Evolutionary conservation across 2,888 invertebrate species (phyloP).

Genomic region (Epistrophe grossulariae): DNA sequence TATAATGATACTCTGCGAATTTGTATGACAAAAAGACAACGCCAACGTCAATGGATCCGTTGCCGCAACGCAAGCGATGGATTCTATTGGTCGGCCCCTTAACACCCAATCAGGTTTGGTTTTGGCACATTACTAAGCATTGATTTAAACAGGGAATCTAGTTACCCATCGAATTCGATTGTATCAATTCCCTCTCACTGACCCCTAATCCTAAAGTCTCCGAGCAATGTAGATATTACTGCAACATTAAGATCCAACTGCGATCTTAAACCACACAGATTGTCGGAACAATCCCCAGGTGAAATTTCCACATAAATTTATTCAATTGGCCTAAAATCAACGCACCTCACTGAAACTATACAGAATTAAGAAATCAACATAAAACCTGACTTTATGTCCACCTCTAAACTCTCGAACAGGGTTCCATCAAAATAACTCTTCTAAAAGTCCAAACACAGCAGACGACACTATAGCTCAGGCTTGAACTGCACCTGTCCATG

Average conservation of each 20-base stretch:
- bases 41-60: too few species aligned
- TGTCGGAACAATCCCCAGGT: slow-evolving; percentile 19
- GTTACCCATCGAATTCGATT: slow-evolving; percentile 46
- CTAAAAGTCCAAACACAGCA: background rate
- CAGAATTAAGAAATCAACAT: slow-evolving; percentile 49
- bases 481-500: slow-evolving; percentile 25
- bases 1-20: too few species aligned
- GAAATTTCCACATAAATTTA: background rate
- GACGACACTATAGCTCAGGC: background rate
- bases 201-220: slow-evolving; percentile 35
- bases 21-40: too few species aligned
- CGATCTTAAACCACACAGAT: slow-evolving; percentile 17
- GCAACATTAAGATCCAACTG: background rate
- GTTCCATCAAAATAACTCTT: slow-evolving; percentile 37
- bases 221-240: slow-evolving; percentile 25
- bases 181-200: slow-evolving; percentile 58
- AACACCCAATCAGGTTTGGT: too few species aligned
- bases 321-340: background rate
- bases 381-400: slow-evolving; percentile 7
- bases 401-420: slow-evolving; percentile 2
- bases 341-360: slow-evolving; percentile 38
- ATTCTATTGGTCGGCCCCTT: too few species aligned
- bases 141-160: background rate
- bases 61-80: too few species aligned
- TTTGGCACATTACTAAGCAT: too few species aligned